Evolutionary conservation across 1,140 invertebrate genomes (phyloP), one percentile per base, ranked within the genome.

Genomic region (Sycobia sp.): DNA sequence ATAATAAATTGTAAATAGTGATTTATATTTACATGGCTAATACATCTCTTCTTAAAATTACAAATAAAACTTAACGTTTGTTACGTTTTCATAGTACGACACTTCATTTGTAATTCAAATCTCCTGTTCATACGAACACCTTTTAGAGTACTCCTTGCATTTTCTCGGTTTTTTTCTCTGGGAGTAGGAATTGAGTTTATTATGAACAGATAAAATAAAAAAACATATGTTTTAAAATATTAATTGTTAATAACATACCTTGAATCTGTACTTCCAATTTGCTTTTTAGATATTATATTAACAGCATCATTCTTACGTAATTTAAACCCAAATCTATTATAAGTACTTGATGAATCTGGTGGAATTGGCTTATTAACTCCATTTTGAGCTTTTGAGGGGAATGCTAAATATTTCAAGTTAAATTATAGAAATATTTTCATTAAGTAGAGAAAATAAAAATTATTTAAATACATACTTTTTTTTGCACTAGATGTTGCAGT

Each of bases 71-170:
- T 50, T 18, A 38, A 16, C 34, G 23, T 14, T 34, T 41, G 20
- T 65, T 54, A 59, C 47, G 55, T 38, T 13, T 62, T 68, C 25
- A 75, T n/a, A 18, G 76, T 79, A 18, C 82, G 79, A 43, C 75
- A 68, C 43, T 83, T 76, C 88, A 89, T 89, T 69, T 87, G 84
- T 27, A 89, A 67, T 56, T 88, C 86, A 65, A 89, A 89, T n/a
- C 88, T 78, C 27, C 87, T 79, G 77, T 89, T 89, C 0, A 84
- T 85, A 13, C 88, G 77, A 0, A 89, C 86, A 3, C 86, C 87
- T 25, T 84, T 84, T 0, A 88, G 80, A 3, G 82, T 63, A 4
- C 76, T 79, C 54, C 84, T 74, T 32, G 71, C 82, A 34, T 82
- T 75, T 5, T 77, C 75, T 61, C 81, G 76, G 18, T 68, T 71